Evolutionary conservation across 2,888 invertebrate species (phyloP), one percentile per base, ranked within the genome.

Genomic region (Cryptophagus acutangulus): DNA sequence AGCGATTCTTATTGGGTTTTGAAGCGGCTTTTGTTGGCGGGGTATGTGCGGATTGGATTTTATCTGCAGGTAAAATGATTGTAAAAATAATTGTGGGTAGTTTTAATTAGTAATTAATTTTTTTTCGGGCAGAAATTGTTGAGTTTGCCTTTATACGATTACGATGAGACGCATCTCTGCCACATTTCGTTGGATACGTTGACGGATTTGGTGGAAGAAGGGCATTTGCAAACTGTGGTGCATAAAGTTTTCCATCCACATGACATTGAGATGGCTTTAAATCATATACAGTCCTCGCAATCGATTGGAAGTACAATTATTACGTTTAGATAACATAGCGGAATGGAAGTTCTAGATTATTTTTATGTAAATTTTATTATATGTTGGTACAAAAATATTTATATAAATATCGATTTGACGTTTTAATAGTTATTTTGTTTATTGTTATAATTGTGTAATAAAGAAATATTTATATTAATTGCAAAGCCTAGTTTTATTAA

Each of bases 211-310:
- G 74, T 76, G 0, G 76, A 78, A 51, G 67, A 71, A 14, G 73
- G 75, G 36, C 67, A 73, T 44, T 57, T 79, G 41, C 75, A 75
- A 55, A 74, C 76, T 3, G 76, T 79, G 20, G 74, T 79, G 1
- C 78, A 78, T 47, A 75, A 73, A 57, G 74, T 71, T 2, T 65
- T 57, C 40, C 62, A 62, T 43, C 66, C 69, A 2, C 58, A 61
- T 16, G 67, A 69, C 41, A 63, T 69, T 36, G 67, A 69, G 52
- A 43, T 62, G 17, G 70, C 69, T 14, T 40, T 70, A 24, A 56
- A 59, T 41, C 67, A 69, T 40, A 61, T 69, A 38, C 60, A 66
- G 45, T 63, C 65, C 5, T 40, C 55, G 10, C 55, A 60, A 35
- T 65, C 70, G 2, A 69, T 69, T 34, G 70, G 70, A 24, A 69